phyloP scores from a whole-genome alignment of 2,888 invertebrate genomes.

The Hololepta plana region DNA sequence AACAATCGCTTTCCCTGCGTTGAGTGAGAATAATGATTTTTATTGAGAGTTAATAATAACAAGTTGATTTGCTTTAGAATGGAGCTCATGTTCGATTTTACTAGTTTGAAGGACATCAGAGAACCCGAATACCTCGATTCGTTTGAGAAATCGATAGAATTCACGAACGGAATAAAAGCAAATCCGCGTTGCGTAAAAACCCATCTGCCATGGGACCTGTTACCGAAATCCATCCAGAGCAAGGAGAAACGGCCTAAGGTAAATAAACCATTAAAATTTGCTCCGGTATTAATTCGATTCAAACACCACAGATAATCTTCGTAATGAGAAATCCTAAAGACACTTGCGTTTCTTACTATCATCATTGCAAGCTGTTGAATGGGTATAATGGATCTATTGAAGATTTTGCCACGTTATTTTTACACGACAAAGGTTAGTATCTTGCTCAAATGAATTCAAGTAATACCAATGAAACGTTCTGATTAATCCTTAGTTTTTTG shows the following conservation, averaged over 20 bases:
- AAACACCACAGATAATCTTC: slow-evolving; percentile 40
- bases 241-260: slow-evolving; percentile 16
- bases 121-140: too few species aligned
- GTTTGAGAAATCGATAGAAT: too few species aligned
- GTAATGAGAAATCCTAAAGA: slow-evolving; percentile 57
- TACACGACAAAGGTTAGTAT: slow-evolving; percentile 35
- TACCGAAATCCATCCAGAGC: slow-evolving; percentile 31
- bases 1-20: too few species aligned
- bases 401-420: slow-evolving; percentile 40
- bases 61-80: too few species aligned
- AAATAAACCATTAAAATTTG: slow-evolving; percentile 19
- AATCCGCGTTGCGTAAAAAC: too few species aligned
- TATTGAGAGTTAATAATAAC: too few species aligned
- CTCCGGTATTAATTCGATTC: neutral
- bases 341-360: slow-evolving; percentile 49
- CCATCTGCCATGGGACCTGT: slow-evolving; percentile 39
- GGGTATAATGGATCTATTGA: slow-evolving; percentile 34
- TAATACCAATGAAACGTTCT: too few species aligned
- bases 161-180: too few species aligned
- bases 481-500: slow-evolving; percentile 15
- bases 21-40: too few species aligned
- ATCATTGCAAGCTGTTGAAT: slow-evolving; percentile 41
- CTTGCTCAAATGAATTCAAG: too few species aligned
- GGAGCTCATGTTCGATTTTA: too few species aligned
- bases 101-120: too few species aligned